These are phyloP conservation scores for Eufriesea mexicana DNA, from an alignment of 1,140 invertebrate genomes.

Conservation along the genomic window DNA sequence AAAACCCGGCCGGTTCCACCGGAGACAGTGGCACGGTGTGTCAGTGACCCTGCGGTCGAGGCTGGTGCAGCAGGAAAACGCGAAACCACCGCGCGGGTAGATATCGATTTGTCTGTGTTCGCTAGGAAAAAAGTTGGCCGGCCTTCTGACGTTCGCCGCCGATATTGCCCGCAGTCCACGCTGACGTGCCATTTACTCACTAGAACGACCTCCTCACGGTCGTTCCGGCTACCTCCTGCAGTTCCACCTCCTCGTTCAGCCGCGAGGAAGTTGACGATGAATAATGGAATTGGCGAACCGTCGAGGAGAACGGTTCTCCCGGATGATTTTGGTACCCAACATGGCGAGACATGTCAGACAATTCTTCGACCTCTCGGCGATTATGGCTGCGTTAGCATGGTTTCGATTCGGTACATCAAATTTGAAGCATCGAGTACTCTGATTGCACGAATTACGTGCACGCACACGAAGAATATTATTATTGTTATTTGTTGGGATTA, in stretches of 20 bases:
- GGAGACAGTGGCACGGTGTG: slow-evolving; percentile 46
- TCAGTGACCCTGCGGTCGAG: slow-evolving; percentile 65
- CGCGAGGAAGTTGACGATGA: no score
- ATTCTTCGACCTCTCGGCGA: no score
- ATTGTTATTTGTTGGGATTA: no score
- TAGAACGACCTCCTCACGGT: slow-evolving; percentile 24
- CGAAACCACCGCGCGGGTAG: slow-evolving; percentile 61
- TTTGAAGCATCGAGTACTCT: no score
- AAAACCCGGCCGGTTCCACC: slow-evolving; percentile 46
- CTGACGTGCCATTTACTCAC: slow-evolving; percentile 59
- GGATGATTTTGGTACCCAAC: no score
- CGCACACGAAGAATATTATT: no score
- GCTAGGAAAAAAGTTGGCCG: slow-evolving; percentile 64
- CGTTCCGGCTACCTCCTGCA: slow-evolving; percentile 25
- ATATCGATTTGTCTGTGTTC: slow-evolving; percentile 72
- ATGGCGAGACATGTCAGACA: no score
- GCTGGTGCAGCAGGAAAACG: slow-evolving; percentile 62
- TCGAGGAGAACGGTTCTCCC: no score
- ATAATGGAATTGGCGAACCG: no score
- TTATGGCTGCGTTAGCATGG: no score
- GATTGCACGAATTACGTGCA: no score
- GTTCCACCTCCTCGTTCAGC: slow-evolving; percentile 19
- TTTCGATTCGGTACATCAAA: no score
- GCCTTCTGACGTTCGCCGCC: slow-evolving; percentile 65
- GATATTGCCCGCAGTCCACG: slow-evolving; percentile 61